A percentile compares a stretch with the other conserved stretches of the same genome.
Evolutionary conservation across 30 jellyfish, hydroid and myxozoan species (phyloP).

Genomic region (Cassiopea andromeda): DNA sequence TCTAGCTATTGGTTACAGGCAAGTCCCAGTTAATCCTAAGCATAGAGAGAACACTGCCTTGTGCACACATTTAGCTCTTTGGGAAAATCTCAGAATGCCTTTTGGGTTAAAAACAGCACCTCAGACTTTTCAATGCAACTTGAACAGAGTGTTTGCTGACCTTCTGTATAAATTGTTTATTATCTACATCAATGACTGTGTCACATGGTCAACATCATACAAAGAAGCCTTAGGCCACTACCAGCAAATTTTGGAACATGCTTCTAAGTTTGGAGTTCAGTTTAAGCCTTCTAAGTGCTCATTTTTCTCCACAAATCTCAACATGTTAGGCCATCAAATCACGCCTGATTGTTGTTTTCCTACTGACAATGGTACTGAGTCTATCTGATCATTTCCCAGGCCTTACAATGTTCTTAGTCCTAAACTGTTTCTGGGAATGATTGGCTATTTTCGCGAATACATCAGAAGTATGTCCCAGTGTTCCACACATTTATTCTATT

Average conservation of each 20-base stretch:
- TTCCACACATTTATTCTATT: background rate
- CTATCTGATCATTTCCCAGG: background rate
- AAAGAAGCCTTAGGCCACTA: constrained; percentile 36
- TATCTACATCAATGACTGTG: constrained; percentile 54
- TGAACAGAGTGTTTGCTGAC: constrained; percentile 17
- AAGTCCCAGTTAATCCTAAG: constrained; percentile 21
- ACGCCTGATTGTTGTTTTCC: constrained; percentile 50
- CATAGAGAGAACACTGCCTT: constrained; percentile 46
- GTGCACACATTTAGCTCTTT: constrained; percentile 22
- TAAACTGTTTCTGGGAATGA: constrained; percentile 39
- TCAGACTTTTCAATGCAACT: constrained; percentile 19
- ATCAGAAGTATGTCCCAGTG: constrained; percentile 26
- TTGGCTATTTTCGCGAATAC: constrained; percentile 36
- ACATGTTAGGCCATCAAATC: constrained; percentile 45
- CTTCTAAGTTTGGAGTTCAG: constrained; percentile 43
- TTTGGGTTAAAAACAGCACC: constrained; percentile 42
- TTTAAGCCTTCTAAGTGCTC: constrained; percentile 48
- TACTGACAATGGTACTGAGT: constrained; percentile 22
- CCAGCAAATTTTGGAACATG: constrained; percentile 10
- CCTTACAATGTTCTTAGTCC: constrained; percentile 1
- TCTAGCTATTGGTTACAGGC: constrained; percentile 45
- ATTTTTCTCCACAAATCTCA: constrained; percentile 29
- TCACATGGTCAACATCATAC: constrained; percentile 36
- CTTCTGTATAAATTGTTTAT: constrained; percentile 16
- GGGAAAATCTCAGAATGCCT: constrained; percentile 52